These are phyloP conservation scores for Aproaerema taeniolella DNA, from an alignment of 2,888 invertebrate species.

Conservation along the genomic window DNA sequence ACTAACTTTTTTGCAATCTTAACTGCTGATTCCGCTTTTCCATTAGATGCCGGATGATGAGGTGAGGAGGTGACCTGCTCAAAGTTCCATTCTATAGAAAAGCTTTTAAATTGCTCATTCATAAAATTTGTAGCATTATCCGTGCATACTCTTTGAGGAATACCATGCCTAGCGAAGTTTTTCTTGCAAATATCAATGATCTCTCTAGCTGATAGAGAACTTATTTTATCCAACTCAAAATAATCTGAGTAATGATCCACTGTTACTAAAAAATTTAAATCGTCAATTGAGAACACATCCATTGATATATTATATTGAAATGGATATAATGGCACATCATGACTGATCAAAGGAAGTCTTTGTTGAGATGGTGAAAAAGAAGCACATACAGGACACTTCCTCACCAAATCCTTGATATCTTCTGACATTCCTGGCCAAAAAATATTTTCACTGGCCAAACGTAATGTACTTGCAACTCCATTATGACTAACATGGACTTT, in stretches of 20 bases:
- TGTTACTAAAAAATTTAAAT: background rate
- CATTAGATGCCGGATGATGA: background rate
- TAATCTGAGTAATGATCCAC: background rate
- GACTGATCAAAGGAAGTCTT: background rate
- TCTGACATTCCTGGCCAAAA: background rate
- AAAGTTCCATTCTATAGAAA: background rate
- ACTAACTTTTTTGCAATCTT: background rate
- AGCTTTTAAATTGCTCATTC: background rate
- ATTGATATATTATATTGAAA: background rate
- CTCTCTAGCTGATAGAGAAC: background rate
- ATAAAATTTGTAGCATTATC: background rate
- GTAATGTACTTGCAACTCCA: background rate
- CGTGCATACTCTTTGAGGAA: background rate
- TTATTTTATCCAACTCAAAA: background rate
- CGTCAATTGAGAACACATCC: background rate
- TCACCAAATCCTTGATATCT: background rate
- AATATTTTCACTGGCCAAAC: background rate
- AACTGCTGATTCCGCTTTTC: background rate
- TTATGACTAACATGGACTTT: background rate
- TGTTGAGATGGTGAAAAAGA: background rate
- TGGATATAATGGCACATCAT: background rate
- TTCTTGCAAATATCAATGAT: background rate
- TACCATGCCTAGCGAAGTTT: background rate
- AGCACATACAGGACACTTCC: background rate
- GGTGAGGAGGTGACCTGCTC: background rate